A percentile compares a stretch with the other conserved stretches of the same genome.
These are phyloP conservation scores for Iselma pallidipennis DNA, from an alignment of 2,888 invertebrate species.

Conservation along the genomic window DNA sequence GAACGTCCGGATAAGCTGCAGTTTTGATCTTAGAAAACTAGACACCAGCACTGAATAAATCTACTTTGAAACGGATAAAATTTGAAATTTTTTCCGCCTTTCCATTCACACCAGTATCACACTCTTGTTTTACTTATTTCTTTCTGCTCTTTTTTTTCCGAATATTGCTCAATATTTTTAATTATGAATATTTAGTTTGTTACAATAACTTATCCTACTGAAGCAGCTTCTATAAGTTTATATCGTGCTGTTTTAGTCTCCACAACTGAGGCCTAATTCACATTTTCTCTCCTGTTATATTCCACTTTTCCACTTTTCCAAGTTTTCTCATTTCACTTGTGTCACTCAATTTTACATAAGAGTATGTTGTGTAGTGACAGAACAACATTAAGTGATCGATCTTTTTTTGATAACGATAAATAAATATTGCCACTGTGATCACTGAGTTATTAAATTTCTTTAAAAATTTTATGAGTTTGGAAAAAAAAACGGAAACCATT, in stretches of 20 bases:
- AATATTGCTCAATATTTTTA: too few species aligned
- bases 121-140: neutral
- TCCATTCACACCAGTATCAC: neutral
- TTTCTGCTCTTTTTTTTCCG: too few species aligned
- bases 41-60: neutral
- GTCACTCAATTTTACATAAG: conserved; percentile 36
- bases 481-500: neutral
- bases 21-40: conserved; percentile 7
- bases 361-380: too few species aligned
- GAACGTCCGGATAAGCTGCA: conserved; percentile 5
- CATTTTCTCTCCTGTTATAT: conserved; percentile 45
- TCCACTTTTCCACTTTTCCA: conserved; percentile 44
- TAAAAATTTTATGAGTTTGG: neutral
- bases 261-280: conserved; percentile 45
- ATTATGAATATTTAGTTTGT: conserved; percentile 43
- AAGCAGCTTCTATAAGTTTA: conserved; percentile 45
- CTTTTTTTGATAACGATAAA: too few species aligned
- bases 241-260: conserved; percentile 44
- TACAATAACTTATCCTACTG: conserved; percentile 45
- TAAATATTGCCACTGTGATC: too few species aligned
- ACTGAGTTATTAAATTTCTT: too few species aligned
- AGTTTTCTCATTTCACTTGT: conserved; percentile 46
- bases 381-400: too few species aligned
- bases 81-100: neutral
- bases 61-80: neutral